Evolutionary conservation across 64 coral and sea anemone genomes (phyloP).

Genomic region (Actinia tenebrosa): DNA sequence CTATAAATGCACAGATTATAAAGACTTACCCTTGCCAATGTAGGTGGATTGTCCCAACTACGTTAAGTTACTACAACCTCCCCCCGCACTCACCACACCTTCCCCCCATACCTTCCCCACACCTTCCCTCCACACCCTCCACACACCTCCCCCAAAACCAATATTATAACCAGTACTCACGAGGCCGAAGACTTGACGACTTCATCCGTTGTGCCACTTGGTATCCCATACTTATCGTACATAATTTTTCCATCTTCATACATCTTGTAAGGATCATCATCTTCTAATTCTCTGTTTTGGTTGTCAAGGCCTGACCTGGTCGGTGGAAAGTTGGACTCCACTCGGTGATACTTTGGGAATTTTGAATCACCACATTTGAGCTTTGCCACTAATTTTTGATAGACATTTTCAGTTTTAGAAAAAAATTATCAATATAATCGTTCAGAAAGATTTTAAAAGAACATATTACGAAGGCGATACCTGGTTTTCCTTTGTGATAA

Average conservation of each 20-base stretch:
- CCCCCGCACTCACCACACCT: too few species aligned
- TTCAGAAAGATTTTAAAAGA: conserved; percentile 5
- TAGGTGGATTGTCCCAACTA: too few species aligned
- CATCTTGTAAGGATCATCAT: conserved; percentile 29
- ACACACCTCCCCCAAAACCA: too few species aligned
- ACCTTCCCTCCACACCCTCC: too few species aligned
- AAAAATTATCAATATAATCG: neutral
- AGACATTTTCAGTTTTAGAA: neutral
- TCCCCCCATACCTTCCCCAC: too few species aligned
- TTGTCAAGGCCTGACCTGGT: neutral
- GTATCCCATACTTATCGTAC: conserved; percentile 39
- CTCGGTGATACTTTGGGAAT: conserved; percentile 13
- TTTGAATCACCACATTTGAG: conserved; percentile 30
- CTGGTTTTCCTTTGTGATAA: neutral
- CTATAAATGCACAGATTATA: neutral
- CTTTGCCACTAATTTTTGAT: conserved; percentile 17
- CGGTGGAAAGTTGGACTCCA: conserved; percentile 5
- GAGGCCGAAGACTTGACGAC: conserved; percentile 41
- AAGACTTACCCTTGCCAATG: too few species aligned
- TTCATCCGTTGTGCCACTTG: conserved; percentile 32
- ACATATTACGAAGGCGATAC: conserved; percentile 12
- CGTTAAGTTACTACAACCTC: too few species aligned
- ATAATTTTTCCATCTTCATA: conserved; percentile 28
- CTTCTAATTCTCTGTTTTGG: neutral
- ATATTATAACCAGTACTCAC: conserved; percentile 19